Evolutionary conservation across 2,797 vertebrate genomes (phyloP).

Genomic region (Channallabes apus): DNA sequence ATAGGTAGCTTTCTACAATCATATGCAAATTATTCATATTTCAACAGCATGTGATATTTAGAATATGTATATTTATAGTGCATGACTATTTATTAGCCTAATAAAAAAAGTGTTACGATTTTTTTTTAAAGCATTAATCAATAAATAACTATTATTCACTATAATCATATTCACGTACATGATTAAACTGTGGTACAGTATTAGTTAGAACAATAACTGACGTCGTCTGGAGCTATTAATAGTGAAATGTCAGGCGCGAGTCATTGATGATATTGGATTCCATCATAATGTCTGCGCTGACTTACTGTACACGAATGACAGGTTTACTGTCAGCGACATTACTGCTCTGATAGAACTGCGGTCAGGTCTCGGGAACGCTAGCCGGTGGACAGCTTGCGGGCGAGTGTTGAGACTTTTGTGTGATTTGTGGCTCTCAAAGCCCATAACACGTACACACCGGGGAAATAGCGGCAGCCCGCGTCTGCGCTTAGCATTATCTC

Average conservation of each 20-base stretch:
- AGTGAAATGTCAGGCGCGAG: not conserved
- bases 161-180: not conserved
- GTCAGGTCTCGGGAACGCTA: not conserved
- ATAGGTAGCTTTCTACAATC: no score
- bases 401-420: conserved; percentile 63
- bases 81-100: not conserved
- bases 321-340: not conserved
- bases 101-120: not conserved
- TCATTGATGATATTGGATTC: not conserved
- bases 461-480: conserved; percentile 53
- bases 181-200: not conserved
- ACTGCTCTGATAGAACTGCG: not conserved
- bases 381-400: not conserved
- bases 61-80: not conserved
- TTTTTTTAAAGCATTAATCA: not conserved
- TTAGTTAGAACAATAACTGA: not conserved
- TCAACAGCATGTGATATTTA: no score
- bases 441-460: conserved; percentile 74
- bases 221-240: not conserved
- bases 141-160: not conserved
- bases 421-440: conserved; percentile 67
- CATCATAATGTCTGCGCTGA: not conserved
- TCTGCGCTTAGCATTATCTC: conserved; percentile 47
- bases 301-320: not conserved
- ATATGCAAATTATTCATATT: not conserved